These are phyloP conservation scores for Thymelicus acteon DNA, from an alignment of 2,888 invertebrate species.

Conservation along the genomic window DNA sequence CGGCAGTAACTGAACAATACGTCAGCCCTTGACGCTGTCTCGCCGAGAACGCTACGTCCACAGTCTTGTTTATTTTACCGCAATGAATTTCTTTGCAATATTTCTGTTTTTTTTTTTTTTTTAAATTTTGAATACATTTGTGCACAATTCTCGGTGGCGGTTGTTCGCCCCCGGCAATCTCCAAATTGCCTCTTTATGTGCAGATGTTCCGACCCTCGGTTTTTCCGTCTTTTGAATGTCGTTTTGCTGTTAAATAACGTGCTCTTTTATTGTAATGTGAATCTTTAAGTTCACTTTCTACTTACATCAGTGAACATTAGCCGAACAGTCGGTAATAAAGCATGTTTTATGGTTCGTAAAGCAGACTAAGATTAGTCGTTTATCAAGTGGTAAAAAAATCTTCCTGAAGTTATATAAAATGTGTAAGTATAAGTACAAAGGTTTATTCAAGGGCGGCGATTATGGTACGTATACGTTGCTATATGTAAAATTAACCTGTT, in stretches of 20 bases:
- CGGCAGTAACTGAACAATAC: slow-evolving; percentile 22
- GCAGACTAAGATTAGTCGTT: slow-evolving; percentile 12
- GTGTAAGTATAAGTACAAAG: too few species aligned
- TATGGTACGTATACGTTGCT: too few species aligned
- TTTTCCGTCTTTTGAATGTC: slow-evolving; percentile 84
- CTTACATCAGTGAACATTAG: slow-evolving; percentile 47
- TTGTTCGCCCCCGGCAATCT: slow-evolving; percentile 82
- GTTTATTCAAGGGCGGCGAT: too few species aligned
- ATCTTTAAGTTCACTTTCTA: slow-evolving; percentile 64
- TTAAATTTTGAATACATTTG: slow-evolving; percentile 82
- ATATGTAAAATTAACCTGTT: too few species aligned
- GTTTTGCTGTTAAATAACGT: slow-evolving; percentile 83
- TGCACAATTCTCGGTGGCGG: slow-evolving; percentile 80
- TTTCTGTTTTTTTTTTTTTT: slow-evolving; percentile 78
- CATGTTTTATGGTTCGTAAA: slow-evolving; percentile 21
- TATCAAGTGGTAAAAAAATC: not conserved
- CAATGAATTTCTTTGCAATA: slow-evolving; percentile 80
- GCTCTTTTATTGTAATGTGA: slow-evolving; percentile 79
- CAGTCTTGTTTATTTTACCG: slow-evolving; percentile 78
- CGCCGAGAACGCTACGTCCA: slow-evolving; percentile 23
- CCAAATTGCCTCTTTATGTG: slow-evolving; percentile 85
- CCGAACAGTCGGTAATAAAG: slow-evolving; percentile 21
- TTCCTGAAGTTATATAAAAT: not conserved
- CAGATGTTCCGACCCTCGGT: slow-evolving; percentile 83
- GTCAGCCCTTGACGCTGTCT: slow-evolving; percentile 36